Conservation (phyloP, 2,113 vertebrate genomes). For the Ia io region DNA sequence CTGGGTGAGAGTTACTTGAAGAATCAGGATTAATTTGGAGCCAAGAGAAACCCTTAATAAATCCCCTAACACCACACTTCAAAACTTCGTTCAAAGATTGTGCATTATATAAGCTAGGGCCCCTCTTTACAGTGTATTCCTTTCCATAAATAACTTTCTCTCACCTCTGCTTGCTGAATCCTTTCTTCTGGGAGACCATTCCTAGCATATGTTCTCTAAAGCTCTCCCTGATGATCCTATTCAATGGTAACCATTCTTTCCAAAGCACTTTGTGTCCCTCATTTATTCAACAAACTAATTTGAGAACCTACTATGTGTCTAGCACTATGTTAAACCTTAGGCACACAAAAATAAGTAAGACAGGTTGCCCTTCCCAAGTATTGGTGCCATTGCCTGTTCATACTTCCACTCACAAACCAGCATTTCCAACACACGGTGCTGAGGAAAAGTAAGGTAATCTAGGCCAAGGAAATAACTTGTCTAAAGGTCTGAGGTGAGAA, state of each 20-base stretch:
- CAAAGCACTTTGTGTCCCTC: neutral
- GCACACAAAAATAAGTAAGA: neutral
- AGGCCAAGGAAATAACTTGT: neutral
- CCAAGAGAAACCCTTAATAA: neutral
- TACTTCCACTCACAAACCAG: neutral
- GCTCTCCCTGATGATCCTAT: neutral
- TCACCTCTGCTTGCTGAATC: neutral
- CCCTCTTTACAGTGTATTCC: fast-evolving
- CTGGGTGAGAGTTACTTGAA: neutral
- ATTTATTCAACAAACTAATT: neutral
- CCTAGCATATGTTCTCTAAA: neutral
- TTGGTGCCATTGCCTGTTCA: neutral
- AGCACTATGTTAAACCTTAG: neutral
- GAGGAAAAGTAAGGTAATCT: neutral
- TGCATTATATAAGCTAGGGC: neutral
- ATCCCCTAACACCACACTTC: neutral
- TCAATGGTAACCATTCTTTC: neutral
- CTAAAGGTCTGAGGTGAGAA: neutral
- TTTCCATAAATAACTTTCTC: neutral
- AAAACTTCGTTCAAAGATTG: neutral
- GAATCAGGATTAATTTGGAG: neutral
- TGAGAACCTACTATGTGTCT: neutral
- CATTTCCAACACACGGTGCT: neutral
- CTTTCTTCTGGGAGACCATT: neutral
- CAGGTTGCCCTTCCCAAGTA: neutral